Percentiles rank a stretch among this genome's conserved stretches.
phyloP scores from a whole-genome alignment of 1,140 invertebrate species.

The Trinorchestia longiramus region DNA sequence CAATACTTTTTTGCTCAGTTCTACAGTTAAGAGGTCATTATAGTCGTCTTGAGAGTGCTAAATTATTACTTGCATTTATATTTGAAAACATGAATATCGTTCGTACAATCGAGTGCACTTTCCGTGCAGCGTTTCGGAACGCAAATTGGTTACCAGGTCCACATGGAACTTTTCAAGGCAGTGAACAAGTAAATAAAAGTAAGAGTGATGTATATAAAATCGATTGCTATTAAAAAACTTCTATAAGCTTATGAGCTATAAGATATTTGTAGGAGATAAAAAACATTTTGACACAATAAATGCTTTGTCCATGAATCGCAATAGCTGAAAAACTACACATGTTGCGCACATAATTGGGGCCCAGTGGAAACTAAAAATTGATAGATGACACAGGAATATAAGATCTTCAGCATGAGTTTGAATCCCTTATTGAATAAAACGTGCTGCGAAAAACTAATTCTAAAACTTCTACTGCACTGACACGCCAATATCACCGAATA shows the following conservation, averaged over 20 bases:
- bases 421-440: not conserved
- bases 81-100: not conserved
- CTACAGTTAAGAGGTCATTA: not conserved
- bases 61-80: not conserved
- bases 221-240: not conserved
- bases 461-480: not conserved
- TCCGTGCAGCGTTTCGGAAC: not conserved
- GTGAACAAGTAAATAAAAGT: not conserved
- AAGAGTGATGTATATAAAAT: not conserved
- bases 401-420: not conserved
- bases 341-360: not conserved
- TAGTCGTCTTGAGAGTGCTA: not conserved
- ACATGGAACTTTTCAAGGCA: not conserved
- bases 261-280: not conserved
- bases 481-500: too few relatives aligned
- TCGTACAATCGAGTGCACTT: not conserved
- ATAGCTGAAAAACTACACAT: not conserved
- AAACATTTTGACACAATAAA: not conserved
- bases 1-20: not conserved
- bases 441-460: not conserved
- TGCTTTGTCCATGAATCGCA: not conserved
- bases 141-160: not conserved
- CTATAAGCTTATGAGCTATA: not conserved
- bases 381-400: not conserved
- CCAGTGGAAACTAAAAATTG: not conserved